Base-by-base conservation (phyloP, 2,113 vertebrate genomes). In the Maylandia zebra region DNA sequence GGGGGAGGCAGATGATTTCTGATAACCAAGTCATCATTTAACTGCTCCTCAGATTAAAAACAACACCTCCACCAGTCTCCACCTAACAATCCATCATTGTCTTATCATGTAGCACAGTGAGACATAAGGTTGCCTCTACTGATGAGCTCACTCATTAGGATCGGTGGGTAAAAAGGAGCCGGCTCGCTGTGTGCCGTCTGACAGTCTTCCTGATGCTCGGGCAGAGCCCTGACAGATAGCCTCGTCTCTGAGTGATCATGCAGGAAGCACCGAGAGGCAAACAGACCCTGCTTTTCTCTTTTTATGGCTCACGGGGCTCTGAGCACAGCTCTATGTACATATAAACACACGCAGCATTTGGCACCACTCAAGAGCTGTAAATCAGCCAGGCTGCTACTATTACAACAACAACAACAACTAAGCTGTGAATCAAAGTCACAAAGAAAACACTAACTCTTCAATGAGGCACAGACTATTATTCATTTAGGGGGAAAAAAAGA, bases 61-160 rank as follows among this genome's bases (percentile, higher is more conserved):
- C 41, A 89, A 84, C 27, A 78, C 48, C 48, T 78, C 45, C 83
- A 82, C 79, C 79, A 4, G 19, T n/a, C 38, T 85, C 27, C 12
- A n/a, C 52, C 66, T 52, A 59, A 55, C 59, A 48, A 83, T 41
- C 41, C 22, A 78, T 38, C 85, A 57, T 30, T 4, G 8, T 45
- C 64, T 83, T 59, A 86, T 85, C 55, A 57, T 71, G 82, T n/a
- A 71, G 79, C 86, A 17, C 64, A 64, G 80, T 14, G 13, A 85
- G 84, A 84, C 66, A 83, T 12, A 10, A 66, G 38, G 86, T 59
- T 45, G 5, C 45, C 64, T 81, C 66, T n/a, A 24, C 80, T 91
- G 91, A 91, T 81, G 86, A 83, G 87, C 83, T 79, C 81, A 34
- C 91, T 92, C 88, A 88, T 93, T 88, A 91, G 90, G 90, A 90